These are phyloP conservation scores for Pithys albifrons DNA, from an alignment of 2,113 vertebrate genomes.

Conservation along the genomic window DNA sequence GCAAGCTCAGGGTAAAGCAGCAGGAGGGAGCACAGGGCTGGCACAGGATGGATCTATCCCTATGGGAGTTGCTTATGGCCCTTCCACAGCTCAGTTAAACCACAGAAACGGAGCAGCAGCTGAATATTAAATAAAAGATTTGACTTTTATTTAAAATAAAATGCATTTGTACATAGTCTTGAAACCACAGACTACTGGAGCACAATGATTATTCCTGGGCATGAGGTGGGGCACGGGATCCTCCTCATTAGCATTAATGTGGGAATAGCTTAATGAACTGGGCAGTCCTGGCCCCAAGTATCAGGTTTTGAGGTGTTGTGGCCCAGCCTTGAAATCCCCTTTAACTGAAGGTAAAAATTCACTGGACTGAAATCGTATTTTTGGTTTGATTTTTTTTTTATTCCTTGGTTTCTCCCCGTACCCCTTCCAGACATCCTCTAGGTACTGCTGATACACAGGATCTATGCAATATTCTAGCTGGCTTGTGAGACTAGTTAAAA, in stretches of 20 bases:
- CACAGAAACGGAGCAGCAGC: conserved; percentile 10
- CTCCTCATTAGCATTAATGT: conserved; percentile 28
- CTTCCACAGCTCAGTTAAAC: neutral
- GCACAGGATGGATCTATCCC: neutral
- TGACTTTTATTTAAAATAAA: conserved; percentile 87
- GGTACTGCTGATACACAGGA: conserved; percentile 69
- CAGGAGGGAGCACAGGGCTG: neutral
- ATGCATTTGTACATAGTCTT: conserved; percentile 81
- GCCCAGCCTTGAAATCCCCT: conserved; percentile 59
- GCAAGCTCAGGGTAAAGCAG: neutral
- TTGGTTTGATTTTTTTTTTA: neutral
- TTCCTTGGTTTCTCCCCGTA: conserved; percentile 38
- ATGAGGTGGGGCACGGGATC: neutral
- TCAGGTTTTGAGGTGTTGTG: conserved; percentile 3
- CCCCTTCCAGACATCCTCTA: conserved; percentile 58
- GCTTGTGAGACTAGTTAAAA: conserved; percentile 75
- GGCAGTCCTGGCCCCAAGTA: conserved; percentile 1
- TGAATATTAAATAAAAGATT: conserved; percentile 79
- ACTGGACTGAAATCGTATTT: neutral
- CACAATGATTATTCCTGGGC: conserved; percentile 53
- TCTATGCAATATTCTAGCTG: conserved; percentile 69
- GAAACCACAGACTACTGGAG: conserved; percentile 56
- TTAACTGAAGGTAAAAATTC: conserved; percentile 65
- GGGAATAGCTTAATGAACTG: neutral
- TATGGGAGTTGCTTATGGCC: neutral